Percentiles rank a stretch among this genome's conserved stretches.
phyloP scores from a whole-genome alignment of 2,113 vertebrate species.

The Cheilinus undulatus region DNA sequence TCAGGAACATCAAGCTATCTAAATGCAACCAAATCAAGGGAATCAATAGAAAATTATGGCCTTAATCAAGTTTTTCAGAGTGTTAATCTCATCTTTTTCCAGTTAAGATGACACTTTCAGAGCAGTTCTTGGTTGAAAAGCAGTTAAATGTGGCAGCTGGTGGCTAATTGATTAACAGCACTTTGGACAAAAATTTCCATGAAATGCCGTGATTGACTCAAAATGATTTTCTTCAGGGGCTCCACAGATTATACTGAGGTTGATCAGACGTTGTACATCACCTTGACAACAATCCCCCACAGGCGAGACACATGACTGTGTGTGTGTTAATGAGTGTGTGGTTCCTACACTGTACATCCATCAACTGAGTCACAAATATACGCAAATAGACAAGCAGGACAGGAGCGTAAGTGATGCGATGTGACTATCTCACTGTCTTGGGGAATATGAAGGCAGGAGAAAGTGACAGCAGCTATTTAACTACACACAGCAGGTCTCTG shows the following conservation, averaged over 20 bases:
- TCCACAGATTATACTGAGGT: slow-evolving; percentile 10
- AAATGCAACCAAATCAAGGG: too few relatives aligned
- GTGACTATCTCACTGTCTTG: slow-evolving; percentile 33
- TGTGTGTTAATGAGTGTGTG: slow-evolving; percentile 10
- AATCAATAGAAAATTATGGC: too few relatives aligned
- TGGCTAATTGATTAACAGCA: slow-evolving; percentile 15
- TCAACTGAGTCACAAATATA: slow-evolving; percentile 33
- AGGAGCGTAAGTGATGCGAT: slow-evolving; percentile 31
- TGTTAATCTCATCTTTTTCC: slow-evolving; percentile 7
- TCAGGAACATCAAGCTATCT: slow-evolving; percentile 2
- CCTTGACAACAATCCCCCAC: slow-evolving; percentile 42
- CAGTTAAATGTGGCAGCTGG: slow-evolving; percentile 24
- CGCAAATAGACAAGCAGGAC: slow-evolving; percentile 28
- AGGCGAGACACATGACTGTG: slow-evolving; percentile 24
- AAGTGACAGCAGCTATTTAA: slow-evolving; percentile 45
- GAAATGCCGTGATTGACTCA: slow-evolving; percentile 9
- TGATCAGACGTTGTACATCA: slow-evolving; percentile 29
- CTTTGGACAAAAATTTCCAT: neutral
- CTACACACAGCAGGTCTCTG: slow-evolving; percentile 4
- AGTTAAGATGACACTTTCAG: slow-evolving; percentile 11
- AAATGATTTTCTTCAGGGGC: slow-evolving; percentile 11
- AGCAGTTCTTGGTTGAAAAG: neutral
- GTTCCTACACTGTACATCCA: neutral
- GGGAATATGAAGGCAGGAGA: slow-evolving; percentile 4
- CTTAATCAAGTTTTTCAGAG: too few relatives aligned